phyloP scores from a whole-genome alignment of 2,888 invertebrate genomes.

The Lasiommata megera region DNA sequence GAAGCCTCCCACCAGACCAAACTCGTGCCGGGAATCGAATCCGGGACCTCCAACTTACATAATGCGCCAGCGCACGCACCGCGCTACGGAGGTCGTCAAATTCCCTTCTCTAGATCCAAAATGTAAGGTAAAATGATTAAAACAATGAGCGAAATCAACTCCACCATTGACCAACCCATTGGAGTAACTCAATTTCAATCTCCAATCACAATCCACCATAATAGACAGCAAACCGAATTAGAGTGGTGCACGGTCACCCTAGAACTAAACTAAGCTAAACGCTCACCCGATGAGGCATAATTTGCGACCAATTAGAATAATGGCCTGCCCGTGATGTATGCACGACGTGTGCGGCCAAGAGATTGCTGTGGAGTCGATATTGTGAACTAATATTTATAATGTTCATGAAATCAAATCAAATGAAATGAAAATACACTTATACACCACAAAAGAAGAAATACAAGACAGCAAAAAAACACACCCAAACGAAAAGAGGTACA shows the following conservation, averaged over 20 bases:
- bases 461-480: no score
- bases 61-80: no score
- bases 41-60: no score
- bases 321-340: constrained; percentile 77
- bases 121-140: background rate
- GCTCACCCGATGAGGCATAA: constrained; percentile 80
- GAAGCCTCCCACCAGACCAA: background rate
- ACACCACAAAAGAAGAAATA: no score
- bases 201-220: constrained; percentile 51
- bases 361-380: constrained; percentile 39
- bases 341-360: constrained; percentile 53
- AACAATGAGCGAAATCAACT: constrained; percentile 3
- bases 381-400: background rate
- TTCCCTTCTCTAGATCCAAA: no score
- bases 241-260: constrained; percentile 42
- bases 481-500: no score
- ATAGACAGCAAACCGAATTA: constrained; percentile 66
- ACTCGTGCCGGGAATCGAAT: no score
- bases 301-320: constrained; percentile 82
- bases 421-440: no score
- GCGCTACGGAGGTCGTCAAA: background rate
- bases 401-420: no score
- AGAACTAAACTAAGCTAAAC: constrained; percentile 68
- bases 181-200: constrained; percentile 41
- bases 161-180: constrained; percentile 15